Percentiles rank a stretch among this genome's conserved stretches.
Conservation (phyloP, 2,888 invertebrate genomes). For the Bhutanitis thaidina region DNA sequence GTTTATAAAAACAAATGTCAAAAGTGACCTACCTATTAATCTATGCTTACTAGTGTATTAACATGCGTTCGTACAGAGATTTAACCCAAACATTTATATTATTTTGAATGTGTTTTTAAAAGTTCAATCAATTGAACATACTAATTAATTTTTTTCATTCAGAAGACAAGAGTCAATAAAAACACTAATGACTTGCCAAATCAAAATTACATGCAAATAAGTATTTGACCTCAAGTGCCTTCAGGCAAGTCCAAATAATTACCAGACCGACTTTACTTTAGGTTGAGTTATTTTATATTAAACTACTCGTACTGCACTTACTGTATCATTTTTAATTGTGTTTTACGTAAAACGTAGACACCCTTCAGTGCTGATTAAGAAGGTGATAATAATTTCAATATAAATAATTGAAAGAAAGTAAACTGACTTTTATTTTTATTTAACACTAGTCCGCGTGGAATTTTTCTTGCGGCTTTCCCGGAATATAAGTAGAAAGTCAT, state of each 20-base stretch:
- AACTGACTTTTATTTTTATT: conserved; percentile 34
- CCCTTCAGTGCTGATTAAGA: conserved; percentile 70
- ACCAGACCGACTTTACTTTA: conserved; percentile 50
- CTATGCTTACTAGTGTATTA: too few relatives aligned
- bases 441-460: too few relatives aligned
- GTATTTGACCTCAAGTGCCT: conserved; percentile 71
- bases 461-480: too few relatives aligned
- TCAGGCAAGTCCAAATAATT: conserved; percentile 59
- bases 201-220: conserved; percentile 55
- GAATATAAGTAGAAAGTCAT: too few relatives aligned
- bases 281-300: conserved; percentile 33
- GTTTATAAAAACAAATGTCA: too few relatives aligned
- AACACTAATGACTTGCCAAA: conserved; percentile 48
- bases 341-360: conserved; percentile 76
- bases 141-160: too few relatives aligned
- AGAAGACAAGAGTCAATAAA: conserved; percentile 10
- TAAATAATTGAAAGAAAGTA: conserved; percentile 65
- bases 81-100: too few relatives aligned
- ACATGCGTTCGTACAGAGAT: too few relatives aligned
- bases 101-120: too few relatives aligned
- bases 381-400: conserved; percentile 77
- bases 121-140: too few relatives aligned
- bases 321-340: conserved; percentile 65
- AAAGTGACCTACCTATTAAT: too few relatives aligned
- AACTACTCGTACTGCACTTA: conserved; percentile 31